phyloP scores from a whole-genome alignment of 2,113 vertebrate species.

The Megaceryle torquata region DNA sequence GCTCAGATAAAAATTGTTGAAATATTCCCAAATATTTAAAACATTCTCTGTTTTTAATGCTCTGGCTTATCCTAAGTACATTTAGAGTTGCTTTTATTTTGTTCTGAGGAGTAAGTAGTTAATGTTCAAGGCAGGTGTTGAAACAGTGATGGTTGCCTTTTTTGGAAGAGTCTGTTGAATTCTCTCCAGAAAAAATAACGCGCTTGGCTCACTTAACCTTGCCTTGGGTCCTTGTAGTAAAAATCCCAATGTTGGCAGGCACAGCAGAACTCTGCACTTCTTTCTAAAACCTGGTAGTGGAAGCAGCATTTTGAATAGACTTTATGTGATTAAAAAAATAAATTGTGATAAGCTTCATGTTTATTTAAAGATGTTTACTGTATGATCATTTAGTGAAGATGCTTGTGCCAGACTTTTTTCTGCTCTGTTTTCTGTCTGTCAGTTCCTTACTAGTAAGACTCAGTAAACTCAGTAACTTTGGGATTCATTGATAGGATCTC shows the following conservation, averaged over 20 bases:
- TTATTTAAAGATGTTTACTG: background rate
- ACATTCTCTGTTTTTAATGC: background rate
- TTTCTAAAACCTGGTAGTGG: slow-evolving; percentile 54
- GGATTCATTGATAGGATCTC: background rate
- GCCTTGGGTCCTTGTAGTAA: slow-evolving; percentile 75
- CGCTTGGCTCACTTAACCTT: slow-evolving; percentile 72
- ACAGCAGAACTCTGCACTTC: slow-evolving; percentile 42
- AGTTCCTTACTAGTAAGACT: background rate
- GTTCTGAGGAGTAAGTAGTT: slow-evolving; percentile 64
- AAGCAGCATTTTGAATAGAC: slow-evolving; percentile 48
- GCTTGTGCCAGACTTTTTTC: background rate
- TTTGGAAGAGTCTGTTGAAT: slow-evolving; percentile 75
- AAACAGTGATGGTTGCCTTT: slow-evolving; percentile 71
- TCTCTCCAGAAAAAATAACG: slow-evolving; percentile 78
- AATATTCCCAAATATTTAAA: slow-evolving; percentile 10
- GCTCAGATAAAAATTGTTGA: background rate
- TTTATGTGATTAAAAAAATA: background rate
- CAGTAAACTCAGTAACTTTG: background rate
- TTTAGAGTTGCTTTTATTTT: background rate
- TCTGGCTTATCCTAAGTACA: background rate
- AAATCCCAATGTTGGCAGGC: slow-evolving; percentile 75
- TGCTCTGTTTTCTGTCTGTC: background rate
- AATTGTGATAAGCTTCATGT: background rate
- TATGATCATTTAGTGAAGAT: background rate
- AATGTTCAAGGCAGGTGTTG: slow-evolving; percentile 77